phyloP scores from a whole-genome alignment of 1,140 invertebrate genomes.

The Scylla paramamosain region DNA sequence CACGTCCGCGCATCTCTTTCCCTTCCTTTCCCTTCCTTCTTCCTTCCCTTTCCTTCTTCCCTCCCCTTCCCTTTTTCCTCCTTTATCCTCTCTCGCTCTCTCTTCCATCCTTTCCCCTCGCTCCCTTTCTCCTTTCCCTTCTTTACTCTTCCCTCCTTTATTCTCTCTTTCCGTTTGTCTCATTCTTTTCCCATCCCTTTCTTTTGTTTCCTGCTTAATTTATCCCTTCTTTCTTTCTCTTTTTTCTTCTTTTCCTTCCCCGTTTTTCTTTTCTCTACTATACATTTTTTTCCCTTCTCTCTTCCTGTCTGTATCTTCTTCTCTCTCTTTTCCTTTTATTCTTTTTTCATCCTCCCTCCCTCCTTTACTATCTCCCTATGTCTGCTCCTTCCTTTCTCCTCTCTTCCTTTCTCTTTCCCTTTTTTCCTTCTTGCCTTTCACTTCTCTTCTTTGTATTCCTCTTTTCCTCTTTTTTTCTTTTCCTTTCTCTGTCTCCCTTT shows the following conservation, averaged over 20 bases:
- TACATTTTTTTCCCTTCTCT: neutral
- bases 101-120: neutral
- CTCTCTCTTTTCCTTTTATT: neutral
- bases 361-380: neutral
- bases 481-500: no score
- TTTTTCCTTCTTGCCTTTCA: neutral
- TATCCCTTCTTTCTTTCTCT: neutral
- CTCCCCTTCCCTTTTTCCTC: neutral
- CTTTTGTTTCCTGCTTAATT: no score
- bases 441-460: neutral
- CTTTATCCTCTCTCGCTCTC: neutral
- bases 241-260: neutral
- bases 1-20: neutral
- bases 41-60: neutral
- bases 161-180: no score
- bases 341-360: neutral
- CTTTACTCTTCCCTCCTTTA: no score
- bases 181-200: no score
- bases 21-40: no score
- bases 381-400: neutral
- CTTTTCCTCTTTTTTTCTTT: no score
- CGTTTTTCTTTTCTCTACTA: neutral
- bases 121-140: neutral
- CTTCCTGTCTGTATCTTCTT: neutral
- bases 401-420: neutral